Evolutionary conservation across 53 echinoderm and acorn worm species (phyloP), one percentile per base, ranked within the genome.

Genomic region (Patiria pectinifera): DNA sequence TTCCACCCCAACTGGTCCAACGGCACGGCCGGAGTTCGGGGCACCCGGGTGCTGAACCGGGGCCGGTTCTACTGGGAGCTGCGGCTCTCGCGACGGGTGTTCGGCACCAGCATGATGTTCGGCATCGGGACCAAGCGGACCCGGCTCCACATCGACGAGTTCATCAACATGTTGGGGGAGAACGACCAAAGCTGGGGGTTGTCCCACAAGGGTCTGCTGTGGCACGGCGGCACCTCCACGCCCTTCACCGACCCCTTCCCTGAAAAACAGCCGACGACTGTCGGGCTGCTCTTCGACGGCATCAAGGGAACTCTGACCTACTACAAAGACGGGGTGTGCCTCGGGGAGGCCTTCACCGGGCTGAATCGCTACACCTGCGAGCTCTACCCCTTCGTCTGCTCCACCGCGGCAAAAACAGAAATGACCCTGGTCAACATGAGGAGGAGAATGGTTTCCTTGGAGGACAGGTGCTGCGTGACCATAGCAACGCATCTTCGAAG

Each of bases 1-100:
- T 98, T 98, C 86, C 99, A 98, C 76, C 99, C 99, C 9, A 94
- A 94, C 82, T 98, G 99, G 99, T 98, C 99, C 22, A 95, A 96
- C 83, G 99, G 96, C 15, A 95, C 99, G 3, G 99, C 99, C 2
- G 99, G 94, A 47, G 95, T 95, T 3, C 88, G 99, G 14, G 99
- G 99, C 43, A 95, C 95, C 69, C 86, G 94, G 69, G 93, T 92
- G 82, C 92, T 98, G 53, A 79, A 87, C 18, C 79, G 83, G 76
- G 96, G 94, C n/a, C 83, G 93, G 69, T 95, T 93, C 45, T 96
- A 96, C 91, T 96, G 99, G 96, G 99, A 98, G 86, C 86, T 97
- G 23, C 70, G 82, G 24, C 92, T 97, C 6, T 94, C 96, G 1
- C 94, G 87, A 2, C 93, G 97, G 25, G 94, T 96, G 46, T 98